Conservation (phyloP, 2,113 vertebrate genomes). For the Xiphias gladius region DNA sequence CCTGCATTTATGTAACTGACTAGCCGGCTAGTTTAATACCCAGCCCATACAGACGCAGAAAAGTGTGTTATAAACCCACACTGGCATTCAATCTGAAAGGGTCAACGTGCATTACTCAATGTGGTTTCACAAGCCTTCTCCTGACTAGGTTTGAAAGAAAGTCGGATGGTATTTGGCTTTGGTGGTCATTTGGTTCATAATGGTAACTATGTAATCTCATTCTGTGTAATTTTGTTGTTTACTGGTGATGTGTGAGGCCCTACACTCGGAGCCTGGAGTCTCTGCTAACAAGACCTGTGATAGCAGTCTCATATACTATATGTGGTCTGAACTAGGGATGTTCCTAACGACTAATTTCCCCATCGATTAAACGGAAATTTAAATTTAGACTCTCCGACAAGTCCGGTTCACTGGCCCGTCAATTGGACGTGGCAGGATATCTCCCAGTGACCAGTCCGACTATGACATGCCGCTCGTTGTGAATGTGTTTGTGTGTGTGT, state of each 20-base stretch:
- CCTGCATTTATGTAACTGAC: neutral
- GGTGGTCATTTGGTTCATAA: slow-evolving; percentile 9
- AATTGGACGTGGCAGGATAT: too few relatives aligned
- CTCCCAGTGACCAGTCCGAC: too few relatives aligned
- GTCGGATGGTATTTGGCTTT: neutral
- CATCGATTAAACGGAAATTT: too few relatives aligned
- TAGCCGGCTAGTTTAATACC: neutral
- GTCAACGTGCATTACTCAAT: neutral
- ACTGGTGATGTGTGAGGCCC: neutral
- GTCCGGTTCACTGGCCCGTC: too few relatives aligned
- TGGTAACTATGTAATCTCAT: slow-evolving; percentile 12
- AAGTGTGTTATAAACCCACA: neutral
- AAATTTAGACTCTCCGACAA: too few relatives aligned
- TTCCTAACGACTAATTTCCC: too few relatives aligned
- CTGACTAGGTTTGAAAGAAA: neutral
- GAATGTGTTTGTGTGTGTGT: too few relatives aligned
- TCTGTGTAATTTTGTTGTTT: slow-evolving; percentile 14
- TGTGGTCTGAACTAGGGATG: too few relatives aligned
- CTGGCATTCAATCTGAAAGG: neutral
- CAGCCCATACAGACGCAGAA: neutral
- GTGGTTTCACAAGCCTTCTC: neutral
- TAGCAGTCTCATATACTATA: neutral
- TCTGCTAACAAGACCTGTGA: neutral
- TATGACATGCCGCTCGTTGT: too few relatives aligned
- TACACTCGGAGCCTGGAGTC: neutral